phyloP scores from a whole-genome alignment of 2,888 invertebrate genomes.

The Tanytarsus gracilentus region DNA sequence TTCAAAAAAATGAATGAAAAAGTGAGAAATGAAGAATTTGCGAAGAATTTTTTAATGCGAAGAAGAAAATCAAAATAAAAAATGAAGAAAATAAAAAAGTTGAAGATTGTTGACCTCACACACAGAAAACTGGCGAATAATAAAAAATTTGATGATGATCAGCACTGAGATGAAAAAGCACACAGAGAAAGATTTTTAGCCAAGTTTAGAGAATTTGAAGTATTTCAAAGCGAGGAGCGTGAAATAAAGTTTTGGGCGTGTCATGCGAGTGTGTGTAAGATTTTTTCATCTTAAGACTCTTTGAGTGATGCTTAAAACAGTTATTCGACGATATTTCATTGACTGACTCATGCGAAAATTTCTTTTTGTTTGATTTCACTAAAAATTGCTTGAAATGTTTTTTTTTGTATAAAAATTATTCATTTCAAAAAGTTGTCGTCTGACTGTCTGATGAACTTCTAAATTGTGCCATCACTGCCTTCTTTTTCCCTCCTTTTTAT shows the following conservation, averaged over 20 bases:
- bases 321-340: background rate
- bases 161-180: background rate
- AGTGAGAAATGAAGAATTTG: too few relatives aligned
- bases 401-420: background rate
- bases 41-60: too few relatives aligned
- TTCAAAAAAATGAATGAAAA: too few relatives aligned
- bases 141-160: background rate
- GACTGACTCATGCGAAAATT: background rate
- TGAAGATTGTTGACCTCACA: constrained; percentile 21
- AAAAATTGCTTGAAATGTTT: background rate
- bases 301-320: constrained; percentile 9
- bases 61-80: too few relatives aligned
- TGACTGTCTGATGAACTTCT: background rate
- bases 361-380: too few relatives aligned
- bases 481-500: too few relatives aligned
- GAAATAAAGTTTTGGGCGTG: background rate
- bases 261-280: background rate
- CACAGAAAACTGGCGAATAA: background rate
- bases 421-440: background rate
- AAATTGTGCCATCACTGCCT: background rate
- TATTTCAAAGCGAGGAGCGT: background rate
- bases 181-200: background rate
- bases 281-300: too few relatives aligned
- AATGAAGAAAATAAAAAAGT: background rate
- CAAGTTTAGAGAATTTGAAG: background rate